Percentiles rank a stretch among this genome's conserved stretches.
phyloP scores from a whole-genome alignment of 1,140 invertebrate genomes.

The Drosophila tropicalis region DNA sequence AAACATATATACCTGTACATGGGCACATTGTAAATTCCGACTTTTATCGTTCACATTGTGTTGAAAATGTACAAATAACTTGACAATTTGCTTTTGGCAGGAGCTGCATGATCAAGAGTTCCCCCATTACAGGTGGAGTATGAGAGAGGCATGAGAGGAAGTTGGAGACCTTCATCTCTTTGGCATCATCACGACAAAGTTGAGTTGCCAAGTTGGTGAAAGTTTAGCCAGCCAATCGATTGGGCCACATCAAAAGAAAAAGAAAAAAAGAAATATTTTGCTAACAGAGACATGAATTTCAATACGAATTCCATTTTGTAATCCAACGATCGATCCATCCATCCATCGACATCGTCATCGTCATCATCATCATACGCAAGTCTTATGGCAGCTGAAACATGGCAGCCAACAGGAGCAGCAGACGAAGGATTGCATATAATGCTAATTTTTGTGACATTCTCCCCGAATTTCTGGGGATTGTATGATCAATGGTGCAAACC shows the following conservation, averaged over 20 bases:
- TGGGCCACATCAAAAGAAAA: too few species aligned
- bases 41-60: neutral
- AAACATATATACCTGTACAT: too few species aligned
- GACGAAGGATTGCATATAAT: neutral
- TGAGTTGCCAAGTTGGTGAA: constrained; percentile 1
- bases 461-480: too few species aligned
- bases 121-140: neutral
- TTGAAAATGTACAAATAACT: constrained; percentile 15
- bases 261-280: neutral
- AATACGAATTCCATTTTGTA: constrained; percentile 20
- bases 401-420: neutral
- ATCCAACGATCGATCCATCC: constrained; percentile 5
- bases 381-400: constrained; percentile 5
- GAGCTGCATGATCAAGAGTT: neutral
- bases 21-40: neutral
- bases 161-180: constrained; percentile 5
- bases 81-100: constrained; percentile 18
- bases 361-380: constrained; percentile 2
- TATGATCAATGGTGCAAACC: neutral
- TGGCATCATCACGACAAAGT: neutral
- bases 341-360: constrained; percentile 9
- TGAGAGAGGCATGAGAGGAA: too few species aligned
- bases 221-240: constrained; percentile 6
- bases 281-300: constrained; percentile 28
- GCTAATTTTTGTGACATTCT: constrained; percentile 10